Base-by-base conservation (phyloP, 2,888 invertebrate species). In the Sinodicranocentrus sp. region DNA sequence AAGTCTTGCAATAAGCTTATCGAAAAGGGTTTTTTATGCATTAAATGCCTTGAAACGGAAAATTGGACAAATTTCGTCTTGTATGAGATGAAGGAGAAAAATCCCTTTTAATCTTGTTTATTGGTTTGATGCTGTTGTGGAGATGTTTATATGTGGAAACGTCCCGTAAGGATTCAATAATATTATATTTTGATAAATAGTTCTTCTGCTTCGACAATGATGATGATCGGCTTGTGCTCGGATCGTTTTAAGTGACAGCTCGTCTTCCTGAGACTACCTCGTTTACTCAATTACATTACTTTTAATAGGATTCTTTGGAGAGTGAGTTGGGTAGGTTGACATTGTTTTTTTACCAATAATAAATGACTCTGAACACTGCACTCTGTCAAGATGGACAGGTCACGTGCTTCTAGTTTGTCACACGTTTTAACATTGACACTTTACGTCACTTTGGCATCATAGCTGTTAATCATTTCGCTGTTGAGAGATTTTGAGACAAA, bases 201-300 rank as follows among this genome's bases (percentile, higher is more conserved):
- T 54, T 59, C 68, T 52, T 57, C 54, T 43, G 33, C 61, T 48
- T 61, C 48, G 39, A 2, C 13, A 43, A 78, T 71, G 70, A 70
- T 71, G n/a, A 52, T 78, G 43, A 71, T 79, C 52, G 33, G 25
- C 71, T 59, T 72, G 43, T 43, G 72, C 72, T 19, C 43, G 43
- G 79, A 72, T 79, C 72, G 71, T 79, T 79, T 71, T 79, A 79
- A 79, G 79, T 79, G 79, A 79, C 79, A 79, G 79, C 71, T 63
- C 28, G 57, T 71, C 71, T 63, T 71, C 3, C 33, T 33, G 33
- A 10, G 33, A 33, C 10, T 33, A 33, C 33, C 3, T 33, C 33
- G 65, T 59, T 43, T 15, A 57, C 44, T 57, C 71, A 71, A 79
- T 79, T 79, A 79, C 10, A 28, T n/a, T 77, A 68, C 13, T 33